Base-by-base conservation (phyloP, 92 coral and sea anemone genomes). In the Hydrozoanthus gracilis region DNA sequence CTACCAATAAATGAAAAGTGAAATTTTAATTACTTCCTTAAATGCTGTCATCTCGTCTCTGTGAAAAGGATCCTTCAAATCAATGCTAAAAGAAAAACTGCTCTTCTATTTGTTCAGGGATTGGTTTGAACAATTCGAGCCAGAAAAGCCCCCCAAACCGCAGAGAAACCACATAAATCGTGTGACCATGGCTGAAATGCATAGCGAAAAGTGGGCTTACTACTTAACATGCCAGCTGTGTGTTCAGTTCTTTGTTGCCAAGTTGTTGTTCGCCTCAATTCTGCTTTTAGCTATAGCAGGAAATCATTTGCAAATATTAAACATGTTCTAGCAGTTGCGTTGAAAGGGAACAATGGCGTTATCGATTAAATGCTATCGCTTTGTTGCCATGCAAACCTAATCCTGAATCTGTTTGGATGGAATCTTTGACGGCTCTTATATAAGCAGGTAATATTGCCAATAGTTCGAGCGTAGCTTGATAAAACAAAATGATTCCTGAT, bases 21-120 rank as follows among this genome's bases (percentile, higher is more conserved):
- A 95, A 95, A 95, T 93, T 90, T 91, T 93, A 95, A 95, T 95
- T 87, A 89, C 95, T 94, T 94, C 95, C 95, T 89, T 87, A 86
- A 85, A 88, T 79, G 88, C 91, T 91, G 93, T 91, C 93, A 88
- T 15, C 58, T 67, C 93, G 72, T 51, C 73, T 67, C 51, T 65
- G 85, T 80, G 61, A 80, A 80, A 80, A 46, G 44, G 72, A 80
- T 49, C 84, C 45, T 79, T 79, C 72, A 46, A 47, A 45, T n/a
- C 15, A 55, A 62, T 50, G 85, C 10, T 65, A 49, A 56, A 62
- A 80, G 44, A n/a, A 35, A 65, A 8, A 48, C 52, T 46, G 49
- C 69, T 46, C 55, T 47, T 46, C 61, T 49, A 64, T 20, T 64
- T 18, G 73, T 64, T 62, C 85, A 45, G 64, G 60, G 73, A 64